phyloP scores from a whole-genome alignment of 2,113 vertebrate species.

The Rhodinocichla rosea region DNA sequence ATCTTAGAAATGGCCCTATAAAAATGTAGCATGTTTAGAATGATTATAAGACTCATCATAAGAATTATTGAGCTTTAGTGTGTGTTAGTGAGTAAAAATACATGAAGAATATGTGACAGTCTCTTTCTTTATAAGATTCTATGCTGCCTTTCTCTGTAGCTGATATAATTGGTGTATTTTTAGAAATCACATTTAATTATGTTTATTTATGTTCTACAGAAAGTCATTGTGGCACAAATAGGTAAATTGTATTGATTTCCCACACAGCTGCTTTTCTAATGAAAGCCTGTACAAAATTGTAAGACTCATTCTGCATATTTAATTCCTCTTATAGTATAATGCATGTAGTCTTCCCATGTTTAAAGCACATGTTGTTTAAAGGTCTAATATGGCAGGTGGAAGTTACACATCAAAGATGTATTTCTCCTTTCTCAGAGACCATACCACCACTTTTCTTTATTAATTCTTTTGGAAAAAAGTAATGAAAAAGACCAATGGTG shows the following conservation, averaged over 20 bases:
- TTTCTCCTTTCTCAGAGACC: conserved; percentile 20
- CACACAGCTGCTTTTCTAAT: neutral
- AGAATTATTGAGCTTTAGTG: neutral
- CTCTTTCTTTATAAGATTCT: neutral
- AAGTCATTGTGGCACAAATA: neutral
- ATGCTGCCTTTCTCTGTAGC: neutral
- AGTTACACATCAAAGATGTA: neutral
- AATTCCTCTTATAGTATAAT: conserved; percentile 30
- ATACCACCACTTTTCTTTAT: conserved; percentile 8
- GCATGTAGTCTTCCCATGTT: conserved; percentile 14
- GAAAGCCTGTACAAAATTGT: conserved; percentile 26
- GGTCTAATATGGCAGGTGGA: neutral
- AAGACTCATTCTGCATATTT: conserved; percentile 18
- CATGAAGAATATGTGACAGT: neutral
- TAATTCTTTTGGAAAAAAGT: conserved; percentile 17
- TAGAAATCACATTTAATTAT: conserved; percentile 12
- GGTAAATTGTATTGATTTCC: neutral
- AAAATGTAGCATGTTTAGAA: neutral
- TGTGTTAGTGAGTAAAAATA: neutral
- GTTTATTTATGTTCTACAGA: conserved; percentile 12
- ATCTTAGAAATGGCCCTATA: neutral
- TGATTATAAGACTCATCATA: neutral
- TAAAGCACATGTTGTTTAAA: neutral
- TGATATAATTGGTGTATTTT: conserved; percentile 3
- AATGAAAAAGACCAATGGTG: neutral